Base-by-base conservation (phyloP, 2,888 invertebrate genomes). In the Chloromyia formosa region DNA sequence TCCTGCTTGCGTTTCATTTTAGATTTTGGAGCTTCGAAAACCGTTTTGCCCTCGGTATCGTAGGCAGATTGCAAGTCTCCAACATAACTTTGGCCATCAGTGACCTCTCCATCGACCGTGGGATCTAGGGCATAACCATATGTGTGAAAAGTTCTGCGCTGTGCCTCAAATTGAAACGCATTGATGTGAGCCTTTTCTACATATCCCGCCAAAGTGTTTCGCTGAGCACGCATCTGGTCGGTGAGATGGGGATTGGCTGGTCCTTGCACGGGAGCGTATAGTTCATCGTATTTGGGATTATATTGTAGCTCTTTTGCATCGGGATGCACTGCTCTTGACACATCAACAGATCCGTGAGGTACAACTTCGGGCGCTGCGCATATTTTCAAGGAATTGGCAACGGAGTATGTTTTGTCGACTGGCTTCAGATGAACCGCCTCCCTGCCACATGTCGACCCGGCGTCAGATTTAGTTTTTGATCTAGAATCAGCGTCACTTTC, bases 141-240 rank as follows among this genome's bases (percentile, higher is more conserved):
- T 82, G 96, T 97, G 49, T 93, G 91, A 84, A 98, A 98, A 18
- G 97, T 98, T 80, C 96, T 87, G 75, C 98, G 88, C 83, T 98
- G 97, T 83, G 95, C 96, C 85, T 98, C 98, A 89, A 98, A 98
- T 81, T 97, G 95, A 85, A 99, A 99, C 80, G 95, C 94, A 85
- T 94, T 98, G 68, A 99, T 91, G 84, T 98, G 96, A 0, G 98
- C 97, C 78, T 93, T 92, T 82, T 99, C 99, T 0, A 97, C 94
- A 86, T 90, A 97, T 0, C 99, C 99, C 0, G 98, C 92, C 12
- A 98, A 86, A 80, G 94, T 97, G 83, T 99, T 99, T 82, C 95
- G 93, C 5, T 89, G 88, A 0, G 97, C 94, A 78, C 89, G 90
- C 87, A 96, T 93, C 81, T 97, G 96, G 81, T 93, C 91, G 0